These are phyloP conservation scores for Eupithecia inturbata DNA, from an alignment of 2,888 invertebrate species.

Conservation along the genomic window DNA sequence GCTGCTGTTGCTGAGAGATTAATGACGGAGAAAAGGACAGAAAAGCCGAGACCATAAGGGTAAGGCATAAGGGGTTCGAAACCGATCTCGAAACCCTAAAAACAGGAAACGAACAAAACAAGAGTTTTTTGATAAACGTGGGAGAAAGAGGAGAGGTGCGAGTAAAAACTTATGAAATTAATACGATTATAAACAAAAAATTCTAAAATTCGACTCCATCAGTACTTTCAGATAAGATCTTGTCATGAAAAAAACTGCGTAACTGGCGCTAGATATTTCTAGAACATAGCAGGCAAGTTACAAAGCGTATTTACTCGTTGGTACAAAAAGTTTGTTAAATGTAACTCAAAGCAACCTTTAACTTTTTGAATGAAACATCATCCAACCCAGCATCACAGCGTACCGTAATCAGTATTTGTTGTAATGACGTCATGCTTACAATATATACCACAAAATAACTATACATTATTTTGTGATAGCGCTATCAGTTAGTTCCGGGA, in stretches of 20 bases:
- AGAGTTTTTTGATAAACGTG: not conserved
- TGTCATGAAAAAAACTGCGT: not conserved
- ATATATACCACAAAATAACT: not conserved
- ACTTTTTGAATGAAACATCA: not conserved
- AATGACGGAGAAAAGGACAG: too few relatives aligned
- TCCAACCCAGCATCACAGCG: not conserved
- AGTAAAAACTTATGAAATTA: not conserved
- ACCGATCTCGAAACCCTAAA: too few relatives aligned
- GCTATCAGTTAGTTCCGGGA: conserved; percentile 59
- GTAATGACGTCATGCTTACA: not conserved
- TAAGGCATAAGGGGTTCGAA: too few relatives aligned
- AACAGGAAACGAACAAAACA: not conserved
- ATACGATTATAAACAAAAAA: not conserved
- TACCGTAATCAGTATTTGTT: conserved; percentile 5
- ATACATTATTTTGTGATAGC: conserved; percentile 44
- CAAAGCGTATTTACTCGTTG: not conserved
- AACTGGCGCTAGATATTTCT: not conserved
- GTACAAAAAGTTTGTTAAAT: not conserved
- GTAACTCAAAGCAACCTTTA: not conserved
- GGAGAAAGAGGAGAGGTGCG: not conserved
- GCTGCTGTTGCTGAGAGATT: too few relatives aligned
- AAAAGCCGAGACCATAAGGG: too few relatives aligned
- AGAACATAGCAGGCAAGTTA: not conserved
- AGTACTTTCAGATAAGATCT: not conserved
- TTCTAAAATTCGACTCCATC: not conserved